These are phyloP conservation scores for Lycopodina hypogea DNA, from an alignment of 37 sponge, comb jelly and placozoan genomes.

Conservation along the genomic window DNA sequence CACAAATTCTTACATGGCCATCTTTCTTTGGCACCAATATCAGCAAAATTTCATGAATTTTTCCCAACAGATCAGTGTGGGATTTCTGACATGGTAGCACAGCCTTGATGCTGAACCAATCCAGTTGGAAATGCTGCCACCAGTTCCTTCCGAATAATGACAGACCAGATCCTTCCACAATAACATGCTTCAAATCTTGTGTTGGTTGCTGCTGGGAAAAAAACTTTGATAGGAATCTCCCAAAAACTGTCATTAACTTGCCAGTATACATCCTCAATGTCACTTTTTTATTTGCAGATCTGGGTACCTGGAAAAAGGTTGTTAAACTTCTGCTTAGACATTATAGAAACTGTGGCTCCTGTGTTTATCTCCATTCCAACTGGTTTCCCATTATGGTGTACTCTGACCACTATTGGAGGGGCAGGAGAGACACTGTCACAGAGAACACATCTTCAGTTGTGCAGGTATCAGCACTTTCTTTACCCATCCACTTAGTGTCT, in stretches of 20 bases:
- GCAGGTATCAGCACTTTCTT: too few species aligned
- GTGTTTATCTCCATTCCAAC: slow-evolving; percentile 17
- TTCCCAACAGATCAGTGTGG: too few species aligned
- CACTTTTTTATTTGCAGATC: neutral
- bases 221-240: neutral
- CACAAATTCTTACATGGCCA: slow-evolving; percentile 1
- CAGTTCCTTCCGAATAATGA: slow-evolving; percentile 23
- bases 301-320: neutral
- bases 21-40: slow-evolving; percentile 43
- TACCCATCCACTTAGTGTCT: too few species aligned
- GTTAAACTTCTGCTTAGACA: neutral
- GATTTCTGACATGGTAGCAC: too few species aligned
- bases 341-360: slow-evolving; percentile 5
- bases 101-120: slow-evolving; percentile 19
- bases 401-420: neutral
- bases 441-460: too few species aligned
- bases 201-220: neutral
- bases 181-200: neutral
- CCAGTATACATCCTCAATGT: neutral
- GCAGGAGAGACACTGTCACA: too few species aligned
- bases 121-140: too few species aligned
- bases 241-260: neutral
- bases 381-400: neutral
- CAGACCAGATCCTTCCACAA: too few species aligned
- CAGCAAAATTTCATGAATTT: neutral